Evolutionary conservation across 1,140 invertebrate species (phyloP).

Genomic region (Lordiphosa clarofinis): DNA sequence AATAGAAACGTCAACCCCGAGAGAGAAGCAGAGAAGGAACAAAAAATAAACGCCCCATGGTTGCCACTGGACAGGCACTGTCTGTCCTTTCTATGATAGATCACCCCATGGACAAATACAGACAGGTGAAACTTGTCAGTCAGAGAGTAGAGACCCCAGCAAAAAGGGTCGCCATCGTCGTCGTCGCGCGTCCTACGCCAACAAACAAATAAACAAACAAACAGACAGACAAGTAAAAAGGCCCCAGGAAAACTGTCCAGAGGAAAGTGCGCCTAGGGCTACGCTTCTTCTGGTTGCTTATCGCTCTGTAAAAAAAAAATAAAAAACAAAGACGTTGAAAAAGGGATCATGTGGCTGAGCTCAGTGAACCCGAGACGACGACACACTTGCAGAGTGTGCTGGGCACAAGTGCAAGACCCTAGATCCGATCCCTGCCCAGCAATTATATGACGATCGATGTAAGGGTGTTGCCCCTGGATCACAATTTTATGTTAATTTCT

Average conservation of each 20-base stretch:
- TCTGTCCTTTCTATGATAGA: constrained; percentile 56
- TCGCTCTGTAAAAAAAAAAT: constrained; percentile 38
- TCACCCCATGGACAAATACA: constrained; percentile 74
- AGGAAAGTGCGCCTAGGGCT: constrained; percentile 20
- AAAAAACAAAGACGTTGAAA: constrained; percentile 61
- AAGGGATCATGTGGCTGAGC: constrained; percentile 61
- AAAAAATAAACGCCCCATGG: constrained; percentile 23
- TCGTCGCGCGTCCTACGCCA: constrained; percentile 62
- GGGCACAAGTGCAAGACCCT: constrained; percentile 54
- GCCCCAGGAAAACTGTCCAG: constrained; percentile 34
- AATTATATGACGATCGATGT: constrained; percentile 31
- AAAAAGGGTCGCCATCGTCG: constrained; percentile 64
- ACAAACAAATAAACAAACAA: constrained; percentile 56
- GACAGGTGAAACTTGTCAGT: constrained; percentile 77
- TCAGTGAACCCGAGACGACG: constrained; percentile 57
- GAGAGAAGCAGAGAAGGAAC: constrained; percentile 15
- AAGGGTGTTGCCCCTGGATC: constrained; percentile 40
- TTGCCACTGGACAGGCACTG: constrained; percentile 35
- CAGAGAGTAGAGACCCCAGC: constrained; percentile 27
- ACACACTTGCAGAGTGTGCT: constrained; percentile 76
- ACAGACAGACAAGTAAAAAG: constrained; percentile 22
- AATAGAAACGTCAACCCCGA: constrained; percentile 54
- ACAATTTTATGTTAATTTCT: constrained; percentile 66
- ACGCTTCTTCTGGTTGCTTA: constrained; percentile 30
- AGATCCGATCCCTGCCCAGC: constrained; percentile 15